Conservation (phyloP, 2,797 vertebrate species). For the Euphonia xanthogaster region DNA sequence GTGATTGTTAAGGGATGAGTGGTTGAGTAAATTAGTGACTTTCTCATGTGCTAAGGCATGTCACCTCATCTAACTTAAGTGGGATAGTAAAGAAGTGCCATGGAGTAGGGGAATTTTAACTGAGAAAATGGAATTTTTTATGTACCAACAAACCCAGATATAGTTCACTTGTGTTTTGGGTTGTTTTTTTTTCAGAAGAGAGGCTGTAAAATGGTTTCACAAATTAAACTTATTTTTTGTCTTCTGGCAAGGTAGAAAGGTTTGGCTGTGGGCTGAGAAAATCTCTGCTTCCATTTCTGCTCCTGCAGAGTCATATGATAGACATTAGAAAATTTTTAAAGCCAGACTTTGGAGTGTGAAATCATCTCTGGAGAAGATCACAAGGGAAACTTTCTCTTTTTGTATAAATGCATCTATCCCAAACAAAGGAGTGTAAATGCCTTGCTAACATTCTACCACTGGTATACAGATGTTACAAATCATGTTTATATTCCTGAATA, state of each 20-base stretch:
- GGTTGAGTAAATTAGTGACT: neutral
- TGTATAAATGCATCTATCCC: neutral
- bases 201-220: neutral
- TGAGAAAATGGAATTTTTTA: neutral
- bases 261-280: conserved; percentile 9
- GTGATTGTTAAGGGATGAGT: neutral
- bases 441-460: conserved; percentile 8
- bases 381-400: neutral
- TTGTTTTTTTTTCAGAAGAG: neutral
- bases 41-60: neutral
- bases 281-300: neutral
- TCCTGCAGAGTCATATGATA: conserved; percentile 31
- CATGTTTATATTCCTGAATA: conserved; percentile 54
- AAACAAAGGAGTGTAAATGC: conserved; percentile 35
- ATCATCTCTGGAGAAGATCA: conserved; percentile 37
- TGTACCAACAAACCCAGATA: neutral
- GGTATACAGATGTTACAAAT: conserved; percentile 42
- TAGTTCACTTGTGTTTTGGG: neutral
- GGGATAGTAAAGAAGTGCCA: neutral
- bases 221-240: neutral
- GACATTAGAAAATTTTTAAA: conserved; percentile 8
- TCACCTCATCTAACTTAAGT: neutral
- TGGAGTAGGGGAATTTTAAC: neutral
- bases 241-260: conserved; percentile 7
- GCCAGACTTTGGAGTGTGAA: conserved; percentile 13